These are phyloP conservation scores for Catharus minimus DNA, from an alignment of 2,113 vertebrate genomes.

Conservation along the genomic window DNA sequence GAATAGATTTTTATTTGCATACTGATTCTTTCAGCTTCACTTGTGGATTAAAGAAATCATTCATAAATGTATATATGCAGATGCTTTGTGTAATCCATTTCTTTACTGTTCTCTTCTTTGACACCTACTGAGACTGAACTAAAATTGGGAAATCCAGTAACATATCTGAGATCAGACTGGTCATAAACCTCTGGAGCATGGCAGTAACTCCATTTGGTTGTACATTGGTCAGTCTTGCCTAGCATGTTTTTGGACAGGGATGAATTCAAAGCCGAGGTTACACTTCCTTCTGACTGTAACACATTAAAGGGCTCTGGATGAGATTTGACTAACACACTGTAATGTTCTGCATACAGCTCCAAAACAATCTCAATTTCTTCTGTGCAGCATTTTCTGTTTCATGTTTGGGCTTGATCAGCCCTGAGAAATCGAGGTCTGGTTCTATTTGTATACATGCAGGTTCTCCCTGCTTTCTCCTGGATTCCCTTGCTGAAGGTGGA, in stretches of 20 bases:
- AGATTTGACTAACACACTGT: not conserved
- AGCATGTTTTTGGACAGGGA: not conserved
- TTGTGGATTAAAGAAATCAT: not conserved
- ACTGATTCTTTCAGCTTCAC: not conserved
- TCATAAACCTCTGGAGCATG: not conserved
- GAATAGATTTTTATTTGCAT: not conserved
- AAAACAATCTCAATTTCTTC: not conserved
- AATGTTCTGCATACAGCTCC: not conserved
- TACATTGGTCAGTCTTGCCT: not conserved
- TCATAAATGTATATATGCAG: not conserved
- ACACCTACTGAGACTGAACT: not conserved
- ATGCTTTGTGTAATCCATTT: not conserved
- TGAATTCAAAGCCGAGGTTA: not conserved
- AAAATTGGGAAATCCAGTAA: not conserved
- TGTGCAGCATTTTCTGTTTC: not conserved
- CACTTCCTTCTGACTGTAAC: not conserved
- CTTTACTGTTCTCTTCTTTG: not conserved
- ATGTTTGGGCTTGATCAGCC: accelerated
- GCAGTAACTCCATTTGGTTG: not conserved
- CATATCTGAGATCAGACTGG: not conserved
- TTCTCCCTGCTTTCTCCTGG: not conserved
- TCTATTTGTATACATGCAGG: accelerated
- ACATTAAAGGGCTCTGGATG: not conserved
- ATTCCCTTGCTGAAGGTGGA: not conserved
- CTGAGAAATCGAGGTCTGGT: accelerated